Evolutionary conservation across 2,797 vertebrate genomes (phyloP), one percentile per base, ranked within the genome.

Genomic region (Dendrocincla fuliginosa): DNA sequence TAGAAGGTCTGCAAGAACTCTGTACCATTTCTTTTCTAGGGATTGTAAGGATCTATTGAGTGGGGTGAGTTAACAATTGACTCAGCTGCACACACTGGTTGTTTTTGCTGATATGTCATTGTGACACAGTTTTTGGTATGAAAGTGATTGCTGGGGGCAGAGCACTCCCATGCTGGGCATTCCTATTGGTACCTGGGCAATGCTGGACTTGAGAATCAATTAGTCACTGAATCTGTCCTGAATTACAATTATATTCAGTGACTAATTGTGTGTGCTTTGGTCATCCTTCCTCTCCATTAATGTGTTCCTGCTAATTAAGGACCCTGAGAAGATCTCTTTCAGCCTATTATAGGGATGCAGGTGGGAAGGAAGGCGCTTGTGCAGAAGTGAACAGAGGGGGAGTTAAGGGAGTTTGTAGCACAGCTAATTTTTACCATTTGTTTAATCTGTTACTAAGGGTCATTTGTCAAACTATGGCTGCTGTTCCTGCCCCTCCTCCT

Each of bases 361-460:
- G 64, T 82, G 82, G 24, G 23, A 83, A 73, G 14, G 42, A 61
- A 88, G 67, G 35, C 0, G 0, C 63, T 89, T 82, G 28, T 80
- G 65, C 77, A 83, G 42, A 79, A 69, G 46, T 33, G 32, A 91
- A 84, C 49, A 20, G 56, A 60, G 46, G 74, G 28, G 46, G 59
- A 88, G 76, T 96, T 93, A 81, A 73, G 88, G 82, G 81, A 93
- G 81, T 93, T 93, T 90, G 87, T 74, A 83, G 89, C 63, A 73
- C 35, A 75, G 93, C 89, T 97, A 89, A 94, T 96, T 97, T 97
- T 97, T 96, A 94, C 90, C 65, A 73, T 96, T 97, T 96, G 96
- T 97, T 98, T 97, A 98, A 98, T 97, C 92, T 97, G 64, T 98
- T 96, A 95, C 97, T 95, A 91, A 95, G 92, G 90, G 89, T 96